Conservation (phyloP, 2,888 invertebrate genomes). For the Eilema depressum region DNA sequence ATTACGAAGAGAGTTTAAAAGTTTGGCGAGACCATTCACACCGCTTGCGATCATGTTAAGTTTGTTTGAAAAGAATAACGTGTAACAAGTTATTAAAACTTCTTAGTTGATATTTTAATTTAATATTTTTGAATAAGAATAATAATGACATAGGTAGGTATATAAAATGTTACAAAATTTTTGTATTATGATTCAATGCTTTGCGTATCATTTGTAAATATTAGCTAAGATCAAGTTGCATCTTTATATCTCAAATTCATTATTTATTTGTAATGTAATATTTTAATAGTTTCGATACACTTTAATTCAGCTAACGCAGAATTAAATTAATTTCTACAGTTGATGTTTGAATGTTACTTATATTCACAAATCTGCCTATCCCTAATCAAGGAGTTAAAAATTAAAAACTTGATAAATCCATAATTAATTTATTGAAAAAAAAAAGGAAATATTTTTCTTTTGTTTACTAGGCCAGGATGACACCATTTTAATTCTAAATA, state of each 20-base stretch:
- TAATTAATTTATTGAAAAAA: not conserved
- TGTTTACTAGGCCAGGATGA: not conserved
- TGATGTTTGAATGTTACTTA: not conserved
- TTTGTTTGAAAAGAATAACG: not conserved
- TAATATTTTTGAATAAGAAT: not conserved
- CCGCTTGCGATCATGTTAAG: slow-evolving; percentile 9
- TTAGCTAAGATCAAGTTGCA: not conserved
- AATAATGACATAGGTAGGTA: too few species aligned
- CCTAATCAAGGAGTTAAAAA: not conserved
- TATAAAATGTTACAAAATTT: not conserved
- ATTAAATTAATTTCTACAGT: too few species aligned
- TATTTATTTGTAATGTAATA: too few species aligned
- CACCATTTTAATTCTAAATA: too few species aligned
- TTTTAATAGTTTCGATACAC: too few species aligned
- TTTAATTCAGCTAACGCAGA: too few species aligned
- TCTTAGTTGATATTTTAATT: not conserved
- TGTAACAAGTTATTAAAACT: not conserved
- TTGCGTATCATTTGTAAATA: not conserved
- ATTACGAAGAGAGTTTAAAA: not conserved
- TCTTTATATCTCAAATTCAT: too few species aligned
- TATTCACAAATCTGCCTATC: not conserved
- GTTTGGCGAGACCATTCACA: slow-evolving; percentile 9
- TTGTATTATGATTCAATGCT: not conserved
- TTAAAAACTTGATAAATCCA: not conserved
- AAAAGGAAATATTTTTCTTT: not conserved